Evolutionary conservation across 2,113 vertebrate genomes (phyloP), one percentile per base, ranked within the genome.

Genomic region (Petromus typicus): DNA sequence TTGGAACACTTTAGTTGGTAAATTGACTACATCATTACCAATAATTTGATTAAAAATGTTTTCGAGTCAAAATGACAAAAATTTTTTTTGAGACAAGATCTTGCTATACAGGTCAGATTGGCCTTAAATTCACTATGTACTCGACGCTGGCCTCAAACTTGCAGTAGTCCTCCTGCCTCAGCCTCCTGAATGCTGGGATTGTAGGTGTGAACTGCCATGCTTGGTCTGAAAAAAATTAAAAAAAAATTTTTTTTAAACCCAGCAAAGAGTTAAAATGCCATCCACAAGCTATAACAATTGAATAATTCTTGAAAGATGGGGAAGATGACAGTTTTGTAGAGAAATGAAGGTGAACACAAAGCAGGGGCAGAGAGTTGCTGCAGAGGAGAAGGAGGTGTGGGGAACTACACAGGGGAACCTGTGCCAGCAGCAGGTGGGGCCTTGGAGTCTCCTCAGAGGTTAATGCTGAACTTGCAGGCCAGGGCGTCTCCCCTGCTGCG

Each of bases 11-110:
- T 92, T 87, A 57, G 76, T 64, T 4, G 4, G 23, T 51, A 66
- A 90, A n/a, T 12, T 86, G 73, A 76, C 25, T 25, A 40, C 5
- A 11, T 79, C 56, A 18, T 69, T 88, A 51, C 4, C 32, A 48
- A 32, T 30, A 10, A 32, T 54, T 17, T 89, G 18, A 90, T 94
- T 66, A 66, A 37, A 57, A 76, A 88, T 92, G 75, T 56, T 90
- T 34, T 66, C 37, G 27, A 75, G 81, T 83, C 32, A 63, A 45
- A 73, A 48, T 81, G 45, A 94, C 67, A 82, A 8, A 48, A 27
- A 37, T 10, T 6, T 71, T 51, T 90, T 73, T 73, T 73, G 37
- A 43, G 67, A 71, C 20, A 40, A 3, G 67, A n/a, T 43, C 40
- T 73, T 2, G 4, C 4, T 73, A 43, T 13, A 5, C 5, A 73